phyloP scores from a whole-genome alignment of 2,113 vertebrate genomes.

The Oenanthe oenanthe region DNA sequence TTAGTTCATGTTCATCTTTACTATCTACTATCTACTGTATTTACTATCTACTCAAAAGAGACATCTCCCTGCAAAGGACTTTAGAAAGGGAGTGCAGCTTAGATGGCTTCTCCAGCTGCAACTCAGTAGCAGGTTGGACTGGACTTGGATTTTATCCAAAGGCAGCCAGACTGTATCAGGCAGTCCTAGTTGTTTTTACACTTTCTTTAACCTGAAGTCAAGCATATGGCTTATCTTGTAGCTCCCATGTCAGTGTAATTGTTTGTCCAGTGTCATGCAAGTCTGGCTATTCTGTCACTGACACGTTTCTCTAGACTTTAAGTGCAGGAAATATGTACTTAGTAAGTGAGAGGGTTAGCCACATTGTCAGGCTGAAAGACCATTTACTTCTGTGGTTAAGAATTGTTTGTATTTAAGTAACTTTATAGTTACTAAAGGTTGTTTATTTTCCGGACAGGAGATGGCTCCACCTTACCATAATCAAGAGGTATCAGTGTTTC shows the following conservation, averaged over 20 bases:
- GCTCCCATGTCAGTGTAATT: background rate
- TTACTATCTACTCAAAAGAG: background rate
- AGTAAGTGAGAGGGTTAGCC: background rate
- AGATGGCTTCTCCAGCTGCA: background rate
- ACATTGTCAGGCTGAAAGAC: background rate
- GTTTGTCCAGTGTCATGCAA: background rate
- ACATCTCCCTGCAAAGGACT: no score
- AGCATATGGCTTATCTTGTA: background rate
- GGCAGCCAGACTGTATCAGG: background rate
- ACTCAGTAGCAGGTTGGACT: background rate
- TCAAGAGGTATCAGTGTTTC: background rate
- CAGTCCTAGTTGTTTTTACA: background rate
- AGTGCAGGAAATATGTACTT: background rate
- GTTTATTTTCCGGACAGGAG: slow-evolving; percentile 56
- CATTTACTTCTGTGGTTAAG: background rate
- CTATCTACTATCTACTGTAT: background rate
- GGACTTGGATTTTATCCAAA: background rate
- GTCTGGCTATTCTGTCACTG: background rate
- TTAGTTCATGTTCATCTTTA: background rate
- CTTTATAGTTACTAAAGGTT: background rate
- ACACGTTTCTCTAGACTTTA: background rate
- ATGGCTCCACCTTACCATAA: slow-evolving; percentile 63
- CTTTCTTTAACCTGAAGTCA: background rate
- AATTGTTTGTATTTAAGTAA: background rate
- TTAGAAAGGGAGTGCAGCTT: background rate